Conservation (phyloP, 2,888 invertebrate genomes). For the Lochmaea capreae region DNA sequence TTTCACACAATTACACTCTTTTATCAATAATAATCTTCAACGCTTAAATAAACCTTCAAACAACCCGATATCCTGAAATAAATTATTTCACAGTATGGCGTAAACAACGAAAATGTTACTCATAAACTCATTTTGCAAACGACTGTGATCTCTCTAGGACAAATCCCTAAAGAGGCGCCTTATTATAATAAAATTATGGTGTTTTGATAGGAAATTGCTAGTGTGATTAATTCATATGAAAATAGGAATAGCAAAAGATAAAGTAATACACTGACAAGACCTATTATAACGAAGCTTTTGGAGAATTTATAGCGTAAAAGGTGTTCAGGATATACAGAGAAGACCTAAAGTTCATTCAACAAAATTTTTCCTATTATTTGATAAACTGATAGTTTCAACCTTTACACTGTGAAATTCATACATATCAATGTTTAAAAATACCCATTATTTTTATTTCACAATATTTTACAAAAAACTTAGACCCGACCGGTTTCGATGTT, state of each 20-base stretch:
- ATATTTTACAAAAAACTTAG: too few relatives aligned
- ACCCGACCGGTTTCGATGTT: too few relatives aligned
- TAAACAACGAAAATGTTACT: constrained; percentile 4
- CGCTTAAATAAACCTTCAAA: background rate
- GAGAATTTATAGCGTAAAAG: background rate
- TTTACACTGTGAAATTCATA: too few relatives aligned
- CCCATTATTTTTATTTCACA: too few relatives aligned
- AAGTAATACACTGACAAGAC: background rate
- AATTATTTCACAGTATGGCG: background rate
- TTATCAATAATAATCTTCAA: background rate
- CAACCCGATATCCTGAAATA: background rate
- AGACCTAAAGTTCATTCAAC: background rate
- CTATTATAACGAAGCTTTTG: background rate
- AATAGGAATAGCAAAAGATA: background rate
- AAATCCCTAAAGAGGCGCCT: constrained; percentile 12
- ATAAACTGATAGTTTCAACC: too few relatives aligned
- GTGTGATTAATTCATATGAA: background rate
- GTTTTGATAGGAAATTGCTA: constrained; percentile 21
- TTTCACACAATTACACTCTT: background rate
- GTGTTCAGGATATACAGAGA: background rate
- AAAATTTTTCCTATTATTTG: too few relatives aligned
- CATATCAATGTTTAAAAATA: too few relatives aligned
- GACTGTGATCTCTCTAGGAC: constrained; percentile 11
- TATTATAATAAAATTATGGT: constrained; percentile 29
- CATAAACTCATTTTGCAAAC: background rate